Evolutionary conservation across 2,888 invertebrate species (phyloP).

Genomic region (Lymantria monacha): DNA sequence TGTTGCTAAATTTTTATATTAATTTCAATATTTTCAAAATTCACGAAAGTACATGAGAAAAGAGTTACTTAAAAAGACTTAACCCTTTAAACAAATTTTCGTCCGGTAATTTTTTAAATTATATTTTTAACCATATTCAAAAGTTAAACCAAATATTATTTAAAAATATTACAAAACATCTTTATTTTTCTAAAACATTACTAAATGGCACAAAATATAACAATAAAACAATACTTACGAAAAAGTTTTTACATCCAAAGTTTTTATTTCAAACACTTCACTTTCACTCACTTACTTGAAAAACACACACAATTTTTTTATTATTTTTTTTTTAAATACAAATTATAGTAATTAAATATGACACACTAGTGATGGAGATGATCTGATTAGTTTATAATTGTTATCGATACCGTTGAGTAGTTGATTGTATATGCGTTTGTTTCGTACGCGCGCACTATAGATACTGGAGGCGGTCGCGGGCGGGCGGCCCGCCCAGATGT

Average conservation of each 20-base stretch:
- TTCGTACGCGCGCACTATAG: slow-evolving; percentile 49
- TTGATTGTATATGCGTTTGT: slow-evolving; percentile 44
- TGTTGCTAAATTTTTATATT: no score
- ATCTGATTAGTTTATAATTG: slow-evolving; percentile 7
- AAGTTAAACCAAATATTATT: no score
- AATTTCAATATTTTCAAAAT: no score
- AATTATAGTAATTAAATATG: slow-evolving; percentile 4
- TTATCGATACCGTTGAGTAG: slow-evolving; percentile 12
- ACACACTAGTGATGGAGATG: slow-evolving; percentile 26
- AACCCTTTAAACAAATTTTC: no score
- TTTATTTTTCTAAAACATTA: no score
- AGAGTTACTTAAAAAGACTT: no score
- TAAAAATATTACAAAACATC: no score
- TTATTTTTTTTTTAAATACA: background rate
- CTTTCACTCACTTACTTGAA: slow-evolving; percentile 21
- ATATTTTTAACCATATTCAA: no score
- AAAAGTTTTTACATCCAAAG: slow-evolving; percentile 46
- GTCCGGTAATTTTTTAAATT: no score
- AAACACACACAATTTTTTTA: slow-evolving; percentile 15
- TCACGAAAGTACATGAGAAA: no score
- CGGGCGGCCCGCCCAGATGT: slow-evolving; percentile 71
- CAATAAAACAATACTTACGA: slow-evolving; percentile 39
- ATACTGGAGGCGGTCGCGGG: slow-evolving; percentile 52
- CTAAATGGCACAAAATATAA: background rate
- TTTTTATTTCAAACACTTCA: slow-evolving; percentile 34